phyloP scores from a whole-genome alignment of 2,113 vertebrate species.

The Sorex fumeus region DNA sequence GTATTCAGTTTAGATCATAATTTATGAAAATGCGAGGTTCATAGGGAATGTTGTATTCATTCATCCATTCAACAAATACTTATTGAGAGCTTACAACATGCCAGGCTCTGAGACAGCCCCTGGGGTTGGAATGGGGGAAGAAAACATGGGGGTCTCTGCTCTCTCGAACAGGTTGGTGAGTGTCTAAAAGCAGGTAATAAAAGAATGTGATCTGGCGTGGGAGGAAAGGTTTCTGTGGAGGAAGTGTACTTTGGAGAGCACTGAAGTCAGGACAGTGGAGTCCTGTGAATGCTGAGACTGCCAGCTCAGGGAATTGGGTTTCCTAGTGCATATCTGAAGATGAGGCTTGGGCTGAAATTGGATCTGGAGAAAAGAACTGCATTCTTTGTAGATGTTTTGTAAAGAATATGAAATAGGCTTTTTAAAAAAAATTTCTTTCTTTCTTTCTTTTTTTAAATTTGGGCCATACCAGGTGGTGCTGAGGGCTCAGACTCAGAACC shows the following conservation, averaged over 20 bases:
- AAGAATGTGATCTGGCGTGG: neutral
- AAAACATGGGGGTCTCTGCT: neutral
- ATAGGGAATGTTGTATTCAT: slow-evolving; percentile 64
- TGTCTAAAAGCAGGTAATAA: slow-evolving; percentile 14
- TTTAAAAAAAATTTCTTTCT: too few species aligned
- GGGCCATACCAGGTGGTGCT: neutral
- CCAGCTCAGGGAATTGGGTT: neutral
- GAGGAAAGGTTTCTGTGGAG: neutral
- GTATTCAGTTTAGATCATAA: slow-evolving; percentile 85
- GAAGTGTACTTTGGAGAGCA: neutral
- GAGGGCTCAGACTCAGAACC: neutral
- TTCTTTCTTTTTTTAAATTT: neutral
- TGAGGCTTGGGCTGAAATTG: slow-evolving; percentile 55
- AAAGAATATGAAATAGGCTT: slow-evolving; percentile 13
- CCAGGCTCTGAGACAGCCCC: slow-evolving; percentile 7
- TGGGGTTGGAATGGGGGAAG: neutral
- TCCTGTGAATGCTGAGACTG: neutral
- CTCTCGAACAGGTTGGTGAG: neutral
- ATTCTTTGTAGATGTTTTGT: slow-evolving; percentile 59
- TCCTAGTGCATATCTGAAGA: neutral
- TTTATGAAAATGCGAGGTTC: slow-evolving; percentile 83
- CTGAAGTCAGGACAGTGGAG: too few species aligned
- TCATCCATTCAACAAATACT: slow-evolving; percentile 49
- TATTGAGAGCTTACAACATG: slow-evolving; percentile 48
- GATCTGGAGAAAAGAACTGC: slow-evolving; percentile 78